Evolutionary conservation across 2,888 invertebrate species (phyloP), one percentile per base, ranked within the genome.

Genomic region (Hypomecis atomaria): DNA sequence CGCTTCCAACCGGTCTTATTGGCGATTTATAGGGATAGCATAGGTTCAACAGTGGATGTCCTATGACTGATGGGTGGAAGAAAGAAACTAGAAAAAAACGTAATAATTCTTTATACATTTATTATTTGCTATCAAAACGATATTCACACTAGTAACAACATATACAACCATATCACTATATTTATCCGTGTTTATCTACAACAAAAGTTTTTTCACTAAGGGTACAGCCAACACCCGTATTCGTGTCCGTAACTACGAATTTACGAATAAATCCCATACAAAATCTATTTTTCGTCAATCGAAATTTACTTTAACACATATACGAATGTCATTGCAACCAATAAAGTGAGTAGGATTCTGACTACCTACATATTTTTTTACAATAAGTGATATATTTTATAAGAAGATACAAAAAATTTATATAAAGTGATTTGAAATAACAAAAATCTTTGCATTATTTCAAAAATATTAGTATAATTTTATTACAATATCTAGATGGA

Each of bases 41-140:
- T n/a, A n/a, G n/a, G n/a, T n/a, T n/a, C n/a, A n/a, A n/a, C n/a
- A n/a, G n/a, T n/a, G n/a, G n/a, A n/a, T n/a, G n/a, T n/a, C n/a
- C n/a, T 23, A 23, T 23, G 23, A 23, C 23, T 23, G 23, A 23
- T 23, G 23, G 23, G 11, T n/a, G 53, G 9, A 40, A 59, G n/a
- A n/a, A 54, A 67, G 72, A 73, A 61, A 65, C 65, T 54, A 47
- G 49, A 59, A 47, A 36, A 7, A 11, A 53, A 63, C 56, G 23
- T 23, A 23, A 23, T 59, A 34, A 69, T 71, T 75, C 67, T 69
- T 73, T 69, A 78, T 69, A 78, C 74, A 77, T 85, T 84, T 84
- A 85, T 83, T 79, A 62, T 75, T 76, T 63, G 69, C 79, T 82
- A 79, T 78, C 68, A 81, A 79, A 80, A 79, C 73, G 74, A 5